Evolutionary conservation across 2,113 vertebrate genomes (phyloP).

Genomic region (Proterorhinus semilunaris): DNA sequence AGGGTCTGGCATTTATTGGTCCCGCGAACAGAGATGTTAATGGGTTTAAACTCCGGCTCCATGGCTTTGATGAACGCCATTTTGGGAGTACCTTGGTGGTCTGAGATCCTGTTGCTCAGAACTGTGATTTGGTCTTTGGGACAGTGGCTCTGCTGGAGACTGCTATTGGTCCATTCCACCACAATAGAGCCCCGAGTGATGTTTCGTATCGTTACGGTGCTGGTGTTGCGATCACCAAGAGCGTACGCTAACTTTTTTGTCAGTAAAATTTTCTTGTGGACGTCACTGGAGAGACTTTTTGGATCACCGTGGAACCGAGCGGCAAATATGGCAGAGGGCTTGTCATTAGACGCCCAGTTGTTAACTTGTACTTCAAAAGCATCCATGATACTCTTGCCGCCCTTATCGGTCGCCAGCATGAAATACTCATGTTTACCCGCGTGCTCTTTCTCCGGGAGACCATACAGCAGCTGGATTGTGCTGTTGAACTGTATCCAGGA

Average conservation of each 20-base stretch:
- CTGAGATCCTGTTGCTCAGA: slow-evolving; percentile 83
- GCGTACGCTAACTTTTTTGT: slow-evolving; percentile 91
- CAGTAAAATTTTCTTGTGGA: slow-evolving; percentile 89
- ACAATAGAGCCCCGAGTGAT: slow-evolving; percentile 88
- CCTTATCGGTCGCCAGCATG: slow-evolving; percentile 92
- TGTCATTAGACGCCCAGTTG: slow-evolving; percentile 80
- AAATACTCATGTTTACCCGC: slow-evolving; percentile 91
- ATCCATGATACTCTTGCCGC: slow-evolving; percentile 85
- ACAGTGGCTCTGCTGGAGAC: slow-evolving; percentile 84
- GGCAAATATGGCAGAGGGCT: slow-evolving; percentile 85
- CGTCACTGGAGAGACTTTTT: slow-evolving; percentile 75
- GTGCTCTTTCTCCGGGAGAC: slow-evolving; percentile 84
- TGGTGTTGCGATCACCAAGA: slow-evolving; percentile 90
- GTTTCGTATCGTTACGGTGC: slow-evolving; percentile 85
- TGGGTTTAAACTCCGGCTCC: slow-evolving; percentile 90
- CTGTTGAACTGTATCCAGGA: slow-evolving; percentile 97
- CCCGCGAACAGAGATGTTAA: slow-evolving; percentile 82
- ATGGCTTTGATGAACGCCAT: slow-evolving; percentile 79
- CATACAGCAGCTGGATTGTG: slow-evolving; percentile 93
- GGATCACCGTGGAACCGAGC: slow-evolving; percentile 88
- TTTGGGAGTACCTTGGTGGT: slow-evolving; percentile 81
- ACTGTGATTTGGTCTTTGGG: slow-evolving; percentile 86
- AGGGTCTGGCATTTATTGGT: slow-evolving; percentile 84
- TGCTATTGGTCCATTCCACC: slow-evolving; percentile 96
- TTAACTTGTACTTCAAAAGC: slow-evolving; percentile 93